Evolutionary conservation across 1,140 invertebrate species (phyloP), one percentile per base, ranked within the genome.

Genomic region (Trichomalopsis sarcophagae): DNA sequence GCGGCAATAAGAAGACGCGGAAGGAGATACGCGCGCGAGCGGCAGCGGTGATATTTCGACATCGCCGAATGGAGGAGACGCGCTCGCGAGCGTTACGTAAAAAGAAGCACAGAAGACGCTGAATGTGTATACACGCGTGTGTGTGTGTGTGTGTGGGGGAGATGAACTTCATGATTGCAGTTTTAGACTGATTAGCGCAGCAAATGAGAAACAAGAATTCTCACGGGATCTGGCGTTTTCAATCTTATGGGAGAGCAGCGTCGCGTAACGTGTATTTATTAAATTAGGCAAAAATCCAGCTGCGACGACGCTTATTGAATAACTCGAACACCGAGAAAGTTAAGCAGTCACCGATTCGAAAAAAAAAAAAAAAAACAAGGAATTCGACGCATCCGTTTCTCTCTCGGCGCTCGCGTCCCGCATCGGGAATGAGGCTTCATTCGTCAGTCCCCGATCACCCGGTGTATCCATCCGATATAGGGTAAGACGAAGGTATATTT

Each of bases 181-280:
- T 62, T 62, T 62, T 62, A 62, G 55, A 62, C 55, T 62, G 55
- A 62, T 62, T 62, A 62, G 21, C 55, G 6, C 55, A 62, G 55
- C 55, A 62, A 62, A 62, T 62, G 55, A 62, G 55, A 62, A 62
- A 62, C 55, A 62, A 62, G 55, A 62, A 62, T 62, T 62, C 55
- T 62, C 55, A 62, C 55, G 55, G 21, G 21, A 62, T 62, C 55
- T n/a, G 55, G 21, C 55, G 17, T n/a, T 62, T 62, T 62, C 55
- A 62, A 62, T 62, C 55, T 62, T 62, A 9, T 9, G 55, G 17
- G 55, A n/a, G 17, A 62, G 55, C 4, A 62, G 17, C 55, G 55
- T 33, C 69, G 14, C 69, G 69, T 71, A 71, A 71, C 55, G 55
- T 62, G 55, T 62, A 62, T 62, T 62, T 62, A 71, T 71, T 21